These are phyloP conservation scores for Gallinago solitaria DNA, from an alignment of 2,797 vertebrate genomes.

Conservation along the genomic window DNA sequence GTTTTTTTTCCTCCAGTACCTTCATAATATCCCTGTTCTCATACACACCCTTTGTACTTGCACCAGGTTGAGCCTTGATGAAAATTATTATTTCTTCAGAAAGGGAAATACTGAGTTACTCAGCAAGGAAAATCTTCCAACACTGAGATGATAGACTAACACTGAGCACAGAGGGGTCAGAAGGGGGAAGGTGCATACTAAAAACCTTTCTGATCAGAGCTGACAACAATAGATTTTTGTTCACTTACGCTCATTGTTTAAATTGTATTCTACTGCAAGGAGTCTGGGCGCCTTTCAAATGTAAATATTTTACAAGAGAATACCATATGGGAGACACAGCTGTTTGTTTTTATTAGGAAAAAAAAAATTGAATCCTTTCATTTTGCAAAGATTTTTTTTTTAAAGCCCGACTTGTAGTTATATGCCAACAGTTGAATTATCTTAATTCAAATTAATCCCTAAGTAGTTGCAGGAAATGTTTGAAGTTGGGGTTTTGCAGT, in stretches of 20 bases:
- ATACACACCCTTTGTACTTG: not conserved
- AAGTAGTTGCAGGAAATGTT: slow-evolving; percentile 57
- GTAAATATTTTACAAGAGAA: slow-evolving; percentile 65
- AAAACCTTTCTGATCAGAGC: slow-evolving; percentile 33
- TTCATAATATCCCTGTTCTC: not conserved
- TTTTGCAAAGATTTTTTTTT: slow-evolving; percentile 31
- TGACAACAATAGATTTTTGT: slow-evolving; percentile 43
- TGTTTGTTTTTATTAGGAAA: slow-evolving; percentile 61
- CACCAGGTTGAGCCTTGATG: not conserved
- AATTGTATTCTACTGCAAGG: slow-evolving; percentile 55
- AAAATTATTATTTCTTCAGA: slow-evolving; percentile 7
- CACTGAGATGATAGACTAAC: not conserved
- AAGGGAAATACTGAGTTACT: not conserved
- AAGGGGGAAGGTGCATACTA: not conserved
- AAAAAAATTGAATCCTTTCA: slow-evolving; percentile 42
- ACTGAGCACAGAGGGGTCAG: not conserved
- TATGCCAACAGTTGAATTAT: slow-evolving; percentile 66
- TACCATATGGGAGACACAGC: slow-evolving; percentile 63
- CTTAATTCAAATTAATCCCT: slow-evolving; percentile 67
- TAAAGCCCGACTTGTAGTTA: not conserved
- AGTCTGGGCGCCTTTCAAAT: slow-evolving; percentile 62
- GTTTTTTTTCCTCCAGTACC: not conserved
- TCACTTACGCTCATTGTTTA: slow-evolving; percentile 57
- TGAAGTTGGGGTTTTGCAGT: slow-evolving; percentile 43
- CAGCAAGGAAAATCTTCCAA: not conserved